A percentile compares a stretch with the other conserved stretches of the same genome.
These are phyloP conservation scores for Latrodectus hesperus DNA, from an alignment of 2,888 invertebrate genomes.

Conservation along the genomic window DNA sequence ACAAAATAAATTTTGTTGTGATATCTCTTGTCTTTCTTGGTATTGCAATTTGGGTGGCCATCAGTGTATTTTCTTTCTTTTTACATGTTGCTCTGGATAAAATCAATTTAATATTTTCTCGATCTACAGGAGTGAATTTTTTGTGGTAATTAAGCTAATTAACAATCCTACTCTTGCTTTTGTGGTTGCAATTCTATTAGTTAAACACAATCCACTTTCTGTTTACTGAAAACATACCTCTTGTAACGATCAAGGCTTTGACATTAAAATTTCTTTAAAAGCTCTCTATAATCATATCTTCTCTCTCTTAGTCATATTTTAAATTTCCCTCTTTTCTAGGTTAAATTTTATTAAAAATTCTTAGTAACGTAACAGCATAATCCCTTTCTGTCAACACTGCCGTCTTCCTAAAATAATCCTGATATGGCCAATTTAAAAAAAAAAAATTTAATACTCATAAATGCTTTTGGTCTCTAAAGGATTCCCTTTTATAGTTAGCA, in stretches of 20 bases:
- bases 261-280: conserved; percentile 25
- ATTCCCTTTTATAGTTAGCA: conserved; percentile 7
- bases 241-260: conserved; percentile 14
- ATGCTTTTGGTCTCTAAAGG: not conserved
- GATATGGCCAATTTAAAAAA: conserved; percentile 35
- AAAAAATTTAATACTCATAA: conserved; percentile 33
- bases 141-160: conserved; percentile 9
- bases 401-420: conserved; percentile 19
- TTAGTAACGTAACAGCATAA: conserved; percentile 21
- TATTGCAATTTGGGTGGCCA: no score
- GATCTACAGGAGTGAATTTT: conserved; percentile 11
- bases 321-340: not conserved
- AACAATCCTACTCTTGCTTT: not conserved
- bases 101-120: conserved; percentile 24
- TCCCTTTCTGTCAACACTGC: conserved; percentile 7
- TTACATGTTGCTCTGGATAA: conserved; percentile 17
- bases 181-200: not conserved
- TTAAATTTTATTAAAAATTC: conserved; percentile 19
- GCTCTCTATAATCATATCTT: conserved; percentile 32
- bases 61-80: conserved; percentile 3
- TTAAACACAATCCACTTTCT: not conserved
- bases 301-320: conserved; percentile 26
- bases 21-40: no score
- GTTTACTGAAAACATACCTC: conserved; percentile 30
- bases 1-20: no score